Base-by-base conservation (phyloP, 2,797 vertebrate species). In the Darevskia nairensis region DNA sequence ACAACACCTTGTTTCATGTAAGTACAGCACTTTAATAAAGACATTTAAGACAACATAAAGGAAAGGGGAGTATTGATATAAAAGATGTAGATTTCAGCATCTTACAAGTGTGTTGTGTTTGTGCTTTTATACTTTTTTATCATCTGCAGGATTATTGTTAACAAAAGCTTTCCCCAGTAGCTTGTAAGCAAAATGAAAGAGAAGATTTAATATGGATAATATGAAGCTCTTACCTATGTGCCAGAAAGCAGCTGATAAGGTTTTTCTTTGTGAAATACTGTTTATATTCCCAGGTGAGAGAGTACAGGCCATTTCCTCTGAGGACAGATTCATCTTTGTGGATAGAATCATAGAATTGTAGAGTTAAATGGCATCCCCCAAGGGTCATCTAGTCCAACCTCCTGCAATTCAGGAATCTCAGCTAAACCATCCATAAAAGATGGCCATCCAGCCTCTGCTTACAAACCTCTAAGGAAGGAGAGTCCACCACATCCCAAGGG, bases 41-140 rank as follows among this genome's bases (percentile, higher is more conserved):
- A 19, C 79, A 87, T 44, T 72, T 74, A 35, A 77, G 90, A 91
- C 66, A 87, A 91, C 71, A 23, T 87, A 89, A 79, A 90, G 66
- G 55, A 81, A 69, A 29, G 61, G 82, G 77, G 39, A 74, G 4
- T 81, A n/a, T 64, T 87, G 79, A 90, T 86, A 59, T 72, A 72
- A 84, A 72, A 84, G 44, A 50, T 79, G 66, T 46, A 39, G 66
- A 71, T 80, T 80, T 9, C 13, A 39, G 32, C 29, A 71, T 79
- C 23, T 55, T 90, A 91, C 80, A 75, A 55, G 6, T 85, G 90
- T 91, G 88, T 74, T 85, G 74, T 89, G 86, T 23, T 7, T 0
- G 83, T 79, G 61, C 27, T 61, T 90, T 94, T 91, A 88, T 93
- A 92, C 85, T 90, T 86, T 2, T 69, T 80, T 94, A 59, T 88